These are phyloP conservation scores for Odocoileus hemionus DNA, from an alignment of 2,113 vertebrate genomes.

Conservation along the genomic window DNA sequence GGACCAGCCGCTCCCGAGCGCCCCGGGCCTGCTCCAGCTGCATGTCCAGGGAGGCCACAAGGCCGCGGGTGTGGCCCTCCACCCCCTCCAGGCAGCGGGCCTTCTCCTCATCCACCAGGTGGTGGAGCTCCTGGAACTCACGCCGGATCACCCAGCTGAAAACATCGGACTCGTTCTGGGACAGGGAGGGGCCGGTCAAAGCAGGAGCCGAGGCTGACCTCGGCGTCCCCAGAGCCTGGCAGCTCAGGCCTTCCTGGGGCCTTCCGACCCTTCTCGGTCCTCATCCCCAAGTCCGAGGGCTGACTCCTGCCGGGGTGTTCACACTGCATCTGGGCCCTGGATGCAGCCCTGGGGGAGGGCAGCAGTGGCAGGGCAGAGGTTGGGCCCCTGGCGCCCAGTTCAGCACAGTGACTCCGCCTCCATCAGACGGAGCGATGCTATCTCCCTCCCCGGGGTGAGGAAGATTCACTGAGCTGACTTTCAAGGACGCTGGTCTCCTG, in stretches of 20 bases:
- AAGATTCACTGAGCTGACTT: neutral
- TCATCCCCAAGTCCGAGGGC: neutral
- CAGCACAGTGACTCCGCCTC: neutral
- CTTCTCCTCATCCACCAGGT: slow-evolving; percentile 86
- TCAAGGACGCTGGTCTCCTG: neutral
- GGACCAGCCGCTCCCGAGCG: slow-evolving; percentile 74
- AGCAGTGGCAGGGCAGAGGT: neutral
- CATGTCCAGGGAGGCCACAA: slow-evolving; percentile 83
- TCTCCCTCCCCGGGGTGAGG: neutral
- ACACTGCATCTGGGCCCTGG: neutral
- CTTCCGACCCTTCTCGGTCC: neutral
- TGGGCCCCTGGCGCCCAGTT: neutral
- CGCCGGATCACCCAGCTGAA: slow-evolving; percentile 87
- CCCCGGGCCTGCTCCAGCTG: slow-evolving; percentile 83
- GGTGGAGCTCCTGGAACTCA: slow-evolving; percentile 87
- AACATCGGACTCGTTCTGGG: slow-evolving; percentile 86
- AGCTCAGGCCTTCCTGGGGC: neutral
- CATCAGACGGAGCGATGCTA: fast-evolving
- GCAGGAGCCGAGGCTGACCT: neutral
- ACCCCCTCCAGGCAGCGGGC: slow-evolving; percentile 81
- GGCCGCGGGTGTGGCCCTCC: slow-evolving; percentile 78
- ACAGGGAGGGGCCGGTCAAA: neutral
- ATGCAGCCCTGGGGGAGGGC: fast-evolving
- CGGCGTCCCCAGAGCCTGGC: neutral
- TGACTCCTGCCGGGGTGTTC: neutral